phyloP scores from a whole-genome alignment of 2,888 invertebrate genomes.

The Eupithecia exiguata region DNA sequence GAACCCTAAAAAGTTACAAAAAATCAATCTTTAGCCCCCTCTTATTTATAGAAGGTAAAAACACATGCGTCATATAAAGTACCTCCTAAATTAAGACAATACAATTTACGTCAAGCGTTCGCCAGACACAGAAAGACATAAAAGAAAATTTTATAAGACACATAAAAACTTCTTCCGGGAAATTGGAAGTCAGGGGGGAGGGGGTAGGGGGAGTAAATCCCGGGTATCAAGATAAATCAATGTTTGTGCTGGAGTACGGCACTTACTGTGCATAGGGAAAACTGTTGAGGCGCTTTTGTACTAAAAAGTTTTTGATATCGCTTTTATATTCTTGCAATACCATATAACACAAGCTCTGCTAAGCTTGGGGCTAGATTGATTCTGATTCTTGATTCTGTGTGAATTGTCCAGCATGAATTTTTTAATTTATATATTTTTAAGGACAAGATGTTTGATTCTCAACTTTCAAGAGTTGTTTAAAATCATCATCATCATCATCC shows the following conservation, averaged over 20 bases:
- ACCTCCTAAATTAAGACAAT: constrained; percentile 33
- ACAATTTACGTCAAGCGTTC: constrained; percentile 38
- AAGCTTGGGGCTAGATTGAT: too few relatives aligned
- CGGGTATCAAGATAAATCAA: constrained; percentile 82
- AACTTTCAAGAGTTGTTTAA: too few relatives aligned
- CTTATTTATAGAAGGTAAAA: not conserved
- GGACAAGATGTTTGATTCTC: too few relatives aligned
- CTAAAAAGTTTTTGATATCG: constrained; percentile 4
- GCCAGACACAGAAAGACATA: constrained; percentile 48
- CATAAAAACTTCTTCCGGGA: constrained; percentile 75
- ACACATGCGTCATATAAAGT: constrained; percentile 28
- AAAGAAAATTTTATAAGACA: constrained; percentile 79
- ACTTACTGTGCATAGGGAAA: constrained; percentile 61
- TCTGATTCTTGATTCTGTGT: too few relatives aligned
- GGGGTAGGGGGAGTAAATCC: constrained; percentile 69
- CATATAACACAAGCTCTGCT: not conserved
- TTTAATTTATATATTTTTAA: too few relatives aligned
- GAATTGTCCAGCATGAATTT: too few relatives aligned
- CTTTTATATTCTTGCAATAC: not conserved
- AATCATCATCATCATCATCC: too few relatives aligned
- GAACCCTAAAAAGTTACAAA: not conserved
- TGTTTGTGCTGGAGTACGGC: constrained; percentile 76
- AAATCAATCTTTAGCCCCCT: not conserved
- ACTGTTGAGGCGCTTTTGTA: constrained; percentile 52
- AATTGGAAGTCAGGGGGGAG: constrained; percentile 76